These are phyloP conservation scores for Gnathonemus echidnorhynchus DNA, from an alignment of 2,113 vertebrate genomes.

Conservation along the genomic window DNA sequence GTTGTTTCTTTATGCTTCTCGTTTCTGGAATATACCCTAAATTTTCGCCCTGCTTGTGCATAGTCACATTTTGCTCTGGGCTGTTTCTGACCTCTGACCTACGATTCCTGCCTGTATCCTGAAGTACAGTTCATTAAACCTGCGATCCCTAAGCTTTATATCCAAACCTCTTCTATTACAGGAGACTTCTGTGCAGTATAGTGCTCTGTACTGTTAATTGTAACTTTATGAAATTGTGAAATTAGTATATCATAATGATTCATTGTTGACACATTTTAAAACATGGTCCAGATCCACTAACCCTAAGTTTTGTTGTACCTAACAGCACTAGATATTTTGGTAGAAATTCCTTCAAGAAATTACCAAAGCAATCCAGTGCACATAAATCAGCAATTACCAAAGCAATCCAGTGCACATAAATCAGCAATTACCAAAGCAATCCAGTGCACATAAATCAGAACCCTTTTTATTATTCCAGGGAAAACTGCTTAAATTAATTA, in stretches of 20 bases:
- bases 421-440: not conserved
- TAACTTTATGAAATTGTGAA: not conserved
- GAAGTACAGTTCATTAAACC: not conserved
- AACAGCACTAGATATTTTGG: not conserved
- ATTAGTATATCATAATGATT: not conserved
- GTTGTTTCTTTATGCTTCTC: not conserved
- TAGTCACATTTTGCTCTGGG: not conserved
- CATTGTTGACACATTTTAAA: not conserved
- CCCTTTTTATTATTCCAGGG: not conserved
- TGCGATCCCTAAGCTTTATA: not conserved
- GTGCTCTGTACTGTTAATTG: not conserved
- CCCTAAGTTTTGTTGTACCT: not conserved
- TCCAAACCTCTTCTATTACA: not conserved
- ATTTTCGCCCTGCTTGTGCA: not conserved
- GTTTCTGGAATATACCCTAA: not conserved
- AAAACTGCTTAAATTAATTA: not conserved
- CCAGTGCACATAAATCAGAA: not conserved
- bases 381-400: no score
- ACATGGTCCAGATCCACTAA: not conserved
- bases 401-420: no score
- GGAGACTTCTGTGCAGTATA: not conserved
- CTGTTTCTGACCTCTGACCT: not conserved
- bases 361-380: not conserved
- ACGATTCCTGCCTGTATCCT: not conserved
- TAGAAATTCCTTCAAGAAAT: not conserved